phyloP scores from a whole-genome alignment of 2,113 vertebrate genomes.

The Coturnix japonica region DNA sequence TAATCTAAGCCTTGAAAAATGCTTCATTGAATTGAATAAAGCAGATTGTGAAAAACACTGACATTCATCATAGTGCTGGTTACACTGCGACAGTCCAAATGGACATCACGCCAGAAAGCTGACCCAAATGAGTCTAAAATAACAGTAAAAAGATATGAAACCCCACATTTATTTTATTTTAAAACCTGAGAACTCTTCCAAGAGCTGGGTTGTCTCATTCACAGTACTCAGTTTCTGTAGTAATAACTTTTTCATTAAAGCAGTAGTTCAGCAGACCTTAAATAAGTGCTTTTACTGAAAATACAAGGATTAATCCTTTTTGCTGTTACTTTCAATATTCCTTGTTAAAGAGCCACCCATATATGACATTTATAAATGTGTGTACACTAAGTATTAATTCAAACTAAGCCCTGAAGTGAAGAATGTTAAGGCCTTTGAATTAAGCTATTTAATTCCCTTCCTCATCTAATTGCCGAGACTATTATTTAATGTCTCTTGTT shows the following conservation, averaged over 20 bases:
- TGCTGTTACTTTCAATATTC: constrained; percentile 22
- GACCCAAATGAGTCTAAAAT: background rate
- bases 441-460: constrained; percentile 46
- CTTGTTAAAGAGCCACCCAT: background rate
- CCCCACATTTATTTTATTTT: background rate
- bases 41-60: background rate
- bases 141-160: background rate
- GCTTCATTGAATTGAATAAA: background rate
- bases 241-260: background rate
- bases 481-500: constrained; percentile 49
- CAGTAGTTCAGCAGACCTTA: background rate
- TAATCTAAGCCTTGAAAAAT: background rate
- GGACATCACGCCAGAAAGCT: background rate
- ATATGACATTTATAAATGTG: constrained; percentile 49
- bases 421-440: constrained; percentile 8
- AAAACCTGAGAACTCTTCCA: background rate
- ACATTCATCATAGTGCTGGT: background rate
- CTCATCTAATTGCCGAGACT: constrained; percentile 37
- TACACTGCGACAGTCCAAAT: background rate
- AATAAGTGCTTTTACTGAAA: constrained; percentile 1
- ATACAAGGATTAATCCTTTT: constrained; percentile 24
- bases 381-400: constrained; percentile 41
- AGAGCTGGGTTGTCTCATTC: background rate
- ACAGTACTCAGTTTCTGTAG: background rate
- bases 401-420: constrained; percentile 20